These are phyloP conservation scores for Delichon dasypus DNA, from an alignment of 2,797 vertebrate genomes.

Conservation along the genomic window DNA sequence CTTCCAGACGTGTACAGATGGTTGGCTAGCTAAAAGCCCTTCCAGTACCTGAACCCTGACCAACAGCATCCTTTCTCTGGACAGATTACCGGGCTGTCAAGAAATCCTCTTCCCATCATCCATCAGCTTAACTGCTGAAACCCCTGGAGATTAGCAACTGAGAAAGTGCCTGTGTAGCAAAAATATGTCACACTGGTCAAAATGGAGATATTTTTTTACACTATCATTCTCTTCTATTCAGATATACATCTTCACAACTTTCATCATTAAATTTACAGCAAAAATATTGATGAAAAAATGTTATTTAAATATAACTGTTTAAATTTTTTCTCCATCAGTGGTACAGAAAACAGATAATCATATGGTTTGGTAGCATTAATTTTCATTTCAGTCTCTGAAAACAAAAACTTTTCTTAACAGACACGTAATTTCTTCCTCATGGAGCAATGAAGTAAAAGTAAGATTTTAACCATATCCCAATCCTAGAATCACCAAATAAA, in stretches of 20 bases:
- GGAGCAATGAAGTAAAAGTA: background rate
- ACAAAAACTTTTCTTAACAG: background rate
- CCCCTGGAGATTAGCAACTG: background rate
- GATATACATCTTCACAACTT: background rate
- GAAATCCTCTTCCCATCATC: background rate
- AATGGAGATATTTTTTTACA: background rate
- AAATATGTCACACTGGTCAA: background rate
- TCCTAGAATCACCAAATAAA: background rate
- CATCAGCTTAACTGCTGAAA: background rate
- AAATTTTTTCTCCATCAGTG: background rate
- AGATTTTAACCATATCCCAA: background rate
- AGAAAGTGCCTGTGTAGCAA: background rate
- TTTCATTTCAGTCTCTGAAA: background rate
- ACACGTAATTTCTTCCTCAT: background rate
- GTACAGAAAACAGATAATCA: background rate
- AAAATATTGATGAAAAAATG: background rate
- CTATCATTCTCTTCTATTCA: background rate
- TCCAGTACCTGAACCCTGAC: background rate
- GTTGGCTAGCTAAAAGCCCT: background rate
- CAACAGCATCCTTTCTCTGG: background rate
- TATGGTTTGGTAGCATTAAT: background rate
- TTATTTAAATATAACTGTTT: background rate
- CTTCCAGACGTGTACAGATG: background rate
- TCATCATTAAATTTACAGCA: background rate
- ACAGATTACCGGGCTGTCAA: background rate